Conservation (phyloP, 37 sponge, comb jelly and placozoan genomes). For the Beroe ovata region DNA sequence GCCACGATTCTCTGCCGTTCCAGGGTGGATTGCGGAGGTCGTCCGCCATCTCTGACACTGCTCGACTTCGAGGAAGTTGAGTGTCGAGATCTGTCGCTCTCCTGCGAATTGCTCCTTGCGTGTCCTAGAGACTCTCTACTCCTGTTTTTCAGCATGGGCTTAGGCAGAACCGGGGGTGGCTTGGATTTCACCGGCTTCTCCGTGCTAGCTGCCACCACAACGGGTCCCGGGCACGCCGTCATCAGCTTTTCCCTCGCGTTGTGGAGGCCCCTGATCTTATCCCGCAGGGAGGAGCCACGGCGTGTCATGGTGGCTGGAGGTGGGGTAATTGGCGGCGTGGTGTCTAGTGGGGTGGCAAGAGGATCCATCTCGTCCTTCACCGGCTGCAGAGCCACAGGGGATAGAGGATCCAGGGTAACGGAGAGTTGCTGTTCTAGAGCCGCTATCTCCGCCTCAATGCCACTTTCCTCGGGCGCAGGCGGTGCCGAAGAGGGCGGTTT, state of each 20-base stretch:
- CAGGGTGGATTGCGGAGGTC: background rate
- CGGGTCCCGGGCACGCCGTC: slow-evolving; percentile 22
- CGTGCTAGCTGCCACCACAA: no score
- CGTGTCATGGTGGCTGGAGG: slow-evolving; percentile 1
- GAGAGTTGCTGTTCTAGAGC: background rate
- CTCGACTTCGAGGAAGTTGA: background rate
- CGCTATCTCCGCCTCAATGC: slow-evolving; percentile 19
- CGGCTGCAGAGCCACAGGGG: background rate
- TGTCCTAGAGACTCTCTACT: background rate
- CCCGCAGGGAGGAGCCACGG: slow-evolving; percentile 52
- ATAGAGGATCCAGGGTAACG: background rate
- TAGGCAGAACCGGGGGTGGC: slow-evolving; percentile 20
- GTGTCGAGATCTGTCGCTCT: background rate
- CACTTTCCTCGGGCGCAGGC: background rate
- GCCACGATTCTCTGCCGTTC: background rate
- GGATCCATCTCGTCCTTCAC: background rate
- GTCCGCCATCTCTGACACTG: background rate
- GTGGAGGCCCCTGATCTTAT: slow-evolving; percentile 46
- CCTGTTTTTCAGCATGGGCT: background rate
- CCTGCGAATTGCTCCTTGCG: background rate
- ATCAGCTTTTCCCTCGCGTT: slow-evolving; percentile 35
- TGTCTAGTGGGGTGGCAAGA: background rate
- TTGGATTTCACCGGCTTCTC: background rate
- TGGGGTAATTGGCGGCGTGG: background rate
- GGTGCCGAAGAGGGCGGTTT: background rate